Evolutionary conservation across 2,888 invertebrate genomes (phyloP), one percentile per base, ranked within the genome.

Genomic region (Sarcophaga rosellei): DNA sequence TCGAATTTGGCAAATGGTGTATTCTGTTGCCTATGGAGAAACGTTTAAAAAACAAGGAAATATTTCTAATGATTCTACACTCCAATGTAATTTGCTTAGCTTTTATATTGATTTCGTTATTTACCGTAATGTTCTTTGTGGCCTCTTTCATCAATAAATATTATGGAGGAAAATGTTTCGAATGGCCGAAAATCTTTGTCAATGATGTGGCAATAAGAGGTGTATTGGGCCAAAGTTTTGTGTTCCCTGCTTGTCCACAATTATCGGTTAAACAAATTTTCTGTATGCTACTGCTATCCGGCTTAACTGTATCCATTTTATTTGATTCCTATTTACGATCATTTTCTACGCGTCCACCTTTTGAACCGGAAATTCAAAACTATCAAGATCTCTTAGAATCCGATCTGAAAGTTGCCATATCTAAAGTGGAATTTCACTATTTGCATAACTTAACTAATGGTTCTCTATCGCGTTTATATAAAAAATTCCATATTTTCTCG

Each of bases 21-120:
- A 11, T 88, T 0, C 68, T 88, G 45, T 53, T 88, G 53, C 88
- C 88, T 5, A 72, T 86, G n/a, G 88, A 88, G 25, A 57, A 73
- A 17, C 17, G 53, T 0, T n/a, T 87, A 17, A n/a, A 74, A 4
- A 53, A 79, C 0, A 66, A 63, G 2, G 73, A 88, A 11, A 11
- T 88, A 12, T 79, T 81, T 45, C 17, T 75, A 11, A 25, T 70
- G 10, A 11, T 87, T 3, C 62, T 88, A 1, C 6, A 81, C 17
- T 78, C 68, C 0, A 12, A 78, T 3, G 63, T 84, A 23, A 78
- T 83, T 70, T 17, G 12, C 2, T 25, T 80, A 3, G 76, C 80
- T n/a, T 15, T 83, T 1, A n/a, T 25, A 2, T 57, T 84, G n/a
- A 84, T 86, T 1, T 1, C 8, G 0, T 3, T 80, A 10, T 86